These are phyloP conservation scores for Remorina albescens DNA, from an alignment of 2,797 vertebrate species.

Conservation along the genomic window DNA sequence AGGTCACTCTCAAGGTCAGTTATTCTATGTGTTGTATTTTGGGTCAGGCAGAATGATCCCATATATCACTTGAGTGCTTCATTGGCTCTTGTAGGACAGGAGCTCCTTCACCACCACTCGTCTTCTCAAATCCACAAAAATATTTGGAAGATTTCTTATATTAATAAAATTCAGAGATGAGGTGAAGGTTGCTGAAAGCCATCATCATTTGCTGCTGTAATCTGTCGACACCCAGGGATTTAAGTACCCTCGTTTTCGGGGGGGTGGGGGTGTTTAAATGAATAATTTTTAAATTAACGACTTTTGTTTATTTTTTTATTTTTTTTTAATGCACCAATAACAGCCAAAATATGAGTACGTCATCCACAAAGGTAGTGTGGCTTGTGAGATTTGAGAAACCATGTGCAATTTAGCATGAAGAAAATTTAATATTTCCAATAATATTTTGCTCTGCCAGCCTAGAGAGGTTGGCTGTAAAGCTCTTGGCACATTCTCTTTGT, in stretches of 20 bases:
- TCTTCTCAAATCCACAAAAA: slow-evolving; percentile 21
- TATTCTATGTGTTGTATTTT: slow-evolving; percentile 53
- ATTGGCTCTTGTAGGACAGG: slow-evolving; percentile 53
- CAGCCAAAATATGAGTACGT: slow-evolving; percentile 35
- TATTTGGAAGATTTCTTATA: slow-evolving; percentile 47
- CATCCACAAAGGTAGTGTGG: slow-evolving; percentile 43
- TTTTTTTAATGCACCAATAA: slow-evolving; percentile 37
- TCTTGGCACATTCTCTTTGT: slow-evolving; percentile 51
- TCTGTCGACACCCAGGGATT: slow-evolving; percentile 17
- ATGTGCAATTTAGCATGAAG: slow-evolving; percentile 72
- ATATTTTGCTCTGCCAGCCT: slow-evolving; percentile 57
- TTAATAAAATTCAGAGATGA: slow-evolving; percentile 26
- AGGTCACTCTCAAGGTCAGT: slow-evolving; percentile 55
- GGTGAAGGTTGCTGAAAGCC: slow-evolving; percentile 4
- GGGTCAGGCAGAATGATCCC: slow-evolving; percentile 52
- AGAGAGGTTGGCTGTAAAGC: slow-evolving; percentile 58
- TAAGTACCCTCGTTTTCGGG: slow-evolving; percentile 16
- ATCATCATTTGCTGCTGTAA: too few species aligned
- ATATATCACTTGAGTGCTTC: slow-evolving; percentile 65
- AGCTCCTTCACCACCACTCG: slow-evolving; percentile 42
- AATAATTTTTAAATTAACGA: too few species aligned
- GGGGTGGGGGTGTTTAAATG: too few species aligned
- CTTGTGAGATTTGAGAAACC: slow-evolving; percentile 63
- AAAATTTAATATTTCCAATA: slow-evolving; percentile 67
- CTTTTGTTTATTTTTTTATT: too few species aligned